Conservation (phyloP, 2,797 vertebrate genomes). For the Semotilus atromaculatus region DNA sequence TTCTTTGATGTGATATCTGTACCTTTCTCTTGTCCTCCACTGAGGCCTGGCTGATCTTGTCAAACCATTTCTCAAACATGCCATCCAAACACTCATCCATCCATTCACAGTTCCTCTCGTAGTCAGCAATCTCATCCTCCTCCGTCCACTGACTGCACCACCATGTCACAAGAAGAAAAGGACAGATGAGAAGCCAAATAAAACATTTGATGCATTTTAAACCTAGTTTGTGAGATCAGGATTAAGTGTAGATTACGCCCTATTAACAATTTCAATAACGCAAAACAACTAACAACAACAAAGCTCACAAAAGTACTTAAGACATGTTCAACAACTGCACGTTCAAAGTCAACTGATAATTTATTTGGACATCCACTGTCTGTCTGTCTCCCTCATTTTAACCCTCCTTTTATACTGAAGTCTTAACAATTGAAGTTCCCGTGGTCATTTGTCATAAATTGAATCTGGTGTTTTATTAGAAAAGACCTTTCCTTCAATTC, state of each 20-base stretch:
- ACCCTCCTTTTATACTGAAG: neutral
- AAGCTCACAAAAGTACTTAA: neutral
- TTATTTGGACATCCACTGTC: neutral
- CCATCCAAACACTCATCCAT: constrained; percentile 97
- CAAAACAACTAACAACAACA: neutral
- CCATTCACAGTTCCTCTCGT: constrained; percentile 96
- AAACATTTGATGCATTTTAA: neutral
- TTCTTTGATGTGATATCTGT: constrained; percentile 31
- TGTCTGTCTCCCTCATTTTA: neutral
- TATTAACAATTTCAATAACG: neutral
- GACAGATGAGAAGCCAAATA: neutral
- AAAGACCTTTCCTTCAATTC: neutral
- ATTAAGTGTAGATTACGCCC: neutral
- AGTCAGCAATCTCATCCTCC: constrained; percentile 95
- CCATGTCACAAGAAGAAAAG: neutral
- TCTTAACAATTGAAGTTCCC: neutral
- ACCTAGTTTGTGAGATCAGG: neutral
- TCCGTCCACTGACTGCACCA: constrained; percentile 90
- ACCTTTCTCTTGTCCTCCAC: constrained; percentile 95
- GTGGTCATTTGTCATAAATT: neutral
- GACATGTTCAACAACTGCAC: neutral
- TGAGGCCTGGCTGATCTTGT: constrained; percentile 92
- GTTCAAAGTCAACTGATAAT: neutral
- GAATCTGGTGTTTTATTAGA: neutral
- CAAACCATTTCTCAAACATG: constrained; percentile 97